phyloP scores from a whole-genome alignment of 92 coral and sea anemone genomes.

The Bergia sp. region DNA sequence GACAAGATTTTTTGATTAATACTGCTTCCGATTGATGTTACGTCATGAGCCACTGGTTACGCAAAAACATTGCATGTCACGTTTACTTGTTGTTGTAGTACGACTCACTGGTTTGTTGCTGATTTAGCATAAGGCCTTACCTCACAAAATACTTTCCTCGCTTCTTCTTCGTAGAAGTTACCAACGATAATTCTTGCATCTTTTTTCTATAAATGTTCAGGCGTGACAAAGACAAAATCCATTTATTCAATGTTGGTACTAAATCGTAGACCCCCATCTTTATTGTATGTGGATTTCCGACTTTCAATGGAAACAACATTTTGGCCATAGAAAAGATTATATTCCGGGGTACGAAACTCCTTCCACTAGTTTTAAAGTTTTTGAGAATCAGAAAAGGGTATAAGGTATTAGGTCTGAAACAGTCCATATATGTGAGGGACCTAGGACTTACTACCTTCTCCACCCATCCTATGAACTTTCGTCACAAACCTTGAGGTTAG shows the following conservation, averaged over 20 bases:
- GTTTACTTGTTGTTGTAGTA: neutral
- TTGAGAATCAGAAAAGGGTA: neutral
- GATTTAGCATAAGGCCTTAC: constrained; percentile 9
- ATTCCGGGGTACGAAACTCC: neutral
- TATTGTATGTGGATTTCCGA: too few relatives aligned
- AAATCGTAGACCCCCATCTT: neutral
- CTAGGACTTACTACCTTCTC: too few relatives aligned
- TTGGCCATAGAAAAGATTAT: neutral
- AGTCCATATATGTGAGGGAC: too few relatives aligned
- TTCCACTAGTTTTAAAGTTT: neutral
- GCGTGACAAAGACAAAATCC: neutral
- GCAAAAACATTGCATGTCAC: too few relatives aligned
- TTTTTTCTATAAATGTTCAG: constrained; percentile 44
- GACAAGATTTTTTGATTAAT: too few relatives aligned
- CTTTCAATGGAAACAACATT: too few relatives aligned
- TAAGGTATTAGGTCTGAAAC: too few relatives aligned
- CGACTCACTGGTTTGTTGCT: too few relatives aligned
- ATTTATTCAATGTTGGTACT: too few relatives aligned
- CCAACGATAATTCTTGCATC: constrained; percentile 77
- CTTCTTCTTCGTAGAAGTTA: constrained; percentile 65
- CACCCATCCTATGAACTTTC: neutral
- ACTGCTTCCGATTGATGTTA: too few relatives aligned
- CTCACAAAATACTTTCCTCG: constrained; percentile 75
- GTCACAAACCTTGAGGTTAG: constrained; percentile 63
- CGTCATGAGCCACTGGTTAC: too few relatives aligned